Percentiles rank a stretch among this genome's conserved stretches.
These are phyloP conservation scores for Hippoglossus hippoglossus DNA, from an alignment of 2,797 vertebrate species.

Conservation along the genomic window DNA sequence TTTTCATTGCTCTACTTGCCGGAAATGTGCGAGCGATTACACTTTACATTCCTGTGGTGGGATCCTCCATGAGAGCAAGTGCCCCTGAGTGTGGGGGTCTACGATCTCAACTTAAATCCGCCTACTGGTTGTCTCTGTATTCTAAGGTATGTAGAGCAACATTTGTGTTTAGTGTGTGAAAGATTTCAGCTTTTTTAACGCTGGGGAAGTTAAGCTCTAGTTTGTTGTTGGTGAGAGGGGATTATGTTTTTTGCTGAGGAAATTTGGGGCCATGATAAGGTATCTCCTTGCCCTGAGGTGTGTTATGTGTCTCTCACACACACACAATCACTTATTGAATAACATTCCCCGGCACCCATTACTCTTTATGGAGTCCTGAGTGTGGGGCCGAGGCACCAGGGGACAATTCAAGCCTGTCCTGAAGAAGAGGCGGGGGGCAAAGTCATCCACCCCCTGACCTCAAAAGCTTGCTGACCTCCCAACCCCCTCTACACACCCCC, in stretches of 20 bases:
- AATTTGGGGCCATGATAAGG: slow-evolving; percentile 41
- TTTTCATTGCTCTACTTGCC: slow-evolving; percentile 49
- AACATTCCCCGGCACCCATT: slow-evolving; percentile 47
- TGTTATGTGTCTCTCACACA: slow-evolving; percentile 6
- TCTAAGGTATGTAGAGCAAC: slow-evolving; percentile 36
- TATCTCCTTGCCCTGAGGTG: slow-evolving; percentile 24
- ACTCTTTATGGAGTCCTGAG: slow-evolving; percentile 50
- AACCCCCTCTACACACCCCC: slow-evolving; percentile 34
- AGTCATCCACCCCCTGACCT: slow-evolving; percentile 69
- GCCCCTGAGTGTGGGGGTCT: slow-evolving; percentile 30
- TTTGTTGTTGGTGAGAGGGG: slow-evolving; percentile 57
- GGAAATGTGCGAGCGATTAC: slow-evolving; percentile 73
- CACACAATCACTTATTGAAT: slow-evolving; percentile 46
- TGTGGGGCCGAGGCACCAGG: slow-evolving; percentile 19
- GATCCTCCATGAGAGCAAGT: slow-evolving; percentile 63
- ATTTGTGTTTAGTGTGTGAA: slow-evolving; percentile 31
- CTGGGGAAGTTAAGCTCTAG: slow-evolving; percentile 27
- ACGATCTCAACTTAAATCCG: slow-evolving; percentile 23
- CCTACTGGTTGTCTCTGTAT: slow-evolving; percentile 37
- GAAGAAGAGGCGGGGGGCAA: slow-evolving; percentile 39
- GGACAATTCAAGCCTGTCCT: slow-evolving; percentile 53
- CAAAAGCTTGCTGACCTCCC: slow-evolving; percentile 61
- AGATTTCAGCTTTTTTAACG: slow-evolving; percentile 22
- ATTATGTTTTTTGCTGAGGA: slow-evolving; percentile 46
- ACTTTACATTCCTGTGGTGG: slow-evolving; percentile 70